These are phyloP conservation scores for Polypterus senegalus DNA, from an alignment of 2,113 vertebrate species.

Conservation along the genomic window DNA sequence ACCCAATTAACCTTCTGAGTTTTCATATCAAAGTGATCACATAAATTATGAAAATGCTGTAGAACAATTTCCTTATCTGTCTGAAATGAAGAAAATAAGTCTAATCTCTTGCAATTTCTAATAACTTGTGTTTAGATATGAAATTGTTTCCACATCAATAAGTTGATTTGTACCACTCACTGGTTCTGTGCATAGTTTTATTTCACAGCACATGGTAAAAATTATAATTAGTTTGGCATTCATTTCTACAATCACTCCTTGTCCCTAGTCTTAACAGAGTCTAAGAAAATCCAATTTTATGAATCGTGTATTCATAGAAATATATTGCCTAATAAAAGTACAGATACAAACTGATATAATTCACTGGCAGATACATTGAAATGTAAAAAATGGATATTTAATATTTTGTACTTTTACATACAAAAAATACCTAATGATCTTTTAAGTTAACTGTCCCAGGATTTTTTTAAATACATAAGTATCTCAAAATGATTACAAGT, in stretches of 20 bases:
- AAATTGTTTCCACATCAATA: constrained; percentile 12
- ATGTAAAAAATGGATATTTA: too few relatives aligned
- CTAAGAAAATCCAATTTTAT: too few relatives aligned
- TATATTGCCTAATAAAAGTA: too few relatives aligned
- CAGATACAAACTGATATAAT: too few relatives aligned
- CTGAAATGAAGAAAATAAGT: constrained; percentile 1
- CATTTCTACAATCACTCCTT: not conserved
- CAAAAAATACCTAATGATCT: too few relatives aligned
- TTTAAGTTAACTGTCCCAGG: too few relatives aligned
- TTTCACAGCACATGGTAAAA: constrained; percentile 9
- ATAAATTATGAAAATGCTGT: constrained; percentile 42
- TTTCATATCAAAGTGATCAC: constrained; percentile 48
- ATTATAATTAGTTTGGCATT: constrained; percentile 10
- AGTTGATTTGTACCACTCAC: not conserved
- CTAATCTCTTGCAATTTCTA: not conserved
- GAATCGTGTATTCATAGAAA: too few relatives aligned
- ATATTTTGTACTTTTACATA: too few relatives aligned
- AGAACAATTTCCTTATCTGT: constrained; percentile 20
- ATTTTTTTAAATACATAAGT: too few relatives aligned
- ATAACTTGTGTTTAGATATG: constrained; percentile 19
- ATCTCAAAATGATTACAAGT: too few relatives aligned
- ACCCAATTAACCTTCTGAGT: constrained; percentile 51
- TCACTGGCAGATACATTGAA: too few relatives aligned
- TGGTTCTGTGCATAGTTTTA: constrained; percentile 8
- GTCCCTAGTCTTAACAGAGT: not conserved